A percentile compares a stretch with the other conserved stretches of the same genome.
Conservation (phyloP, 2,113 vertebrate genomes). For the Dermatemys mawii region DNA sequence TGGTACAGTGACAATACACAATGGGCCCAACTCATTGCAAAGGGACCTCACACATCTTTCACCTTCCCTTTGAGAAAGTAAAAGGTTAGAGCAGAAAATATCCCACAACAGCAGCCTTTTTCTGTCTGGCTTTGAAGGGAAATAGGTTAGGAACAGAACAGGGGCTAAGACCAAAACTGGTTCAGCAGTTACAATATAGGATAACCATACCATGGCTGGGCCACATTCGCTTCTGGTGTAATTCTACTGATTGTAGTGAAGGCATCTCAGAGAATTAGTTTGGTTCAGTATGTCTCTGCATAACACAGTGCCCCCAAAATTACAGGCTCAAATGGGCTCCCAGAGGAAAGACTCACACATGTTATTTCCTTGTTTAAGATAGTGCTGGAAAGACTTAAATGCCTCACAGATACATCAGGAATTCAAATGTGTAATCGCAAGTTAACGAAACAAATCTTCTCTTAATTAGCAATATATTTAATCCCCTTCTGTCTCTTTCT, state of each 20-base stretch:
- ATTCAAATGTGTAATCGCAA: not conserved
- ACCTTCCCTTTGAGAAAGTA: not conserved
- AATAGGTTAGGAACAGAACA: not conserved
- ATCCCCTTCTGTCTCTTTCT: not conserved
- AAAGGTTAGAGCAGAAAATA: not conserved
- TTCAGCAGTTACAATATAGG: not conserved
- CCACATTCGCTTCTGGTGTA: not conserved
- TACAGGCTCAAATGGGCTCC: not conserved
- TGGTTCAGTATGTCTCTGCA: not conserved
- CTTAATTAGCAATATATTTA: not conserved
- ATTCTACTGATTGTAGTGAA: not conserved
- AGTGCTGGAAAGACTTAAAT: not conserved
- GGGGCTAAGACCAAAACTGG: accelerated
- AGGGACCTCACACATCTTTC: not conserved
- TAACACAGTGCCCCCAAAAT: not conserved
- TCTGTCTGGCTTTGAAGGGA: not conserved
- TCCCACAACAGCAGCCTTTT: accelerated
- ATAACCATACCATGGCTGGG: not conserved
- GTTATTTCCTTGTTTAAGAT: not conserved
- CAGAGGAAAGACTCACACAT: not conserved
- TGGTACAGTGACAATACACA: not conserved
- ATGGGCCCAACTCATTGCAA: not conserved
- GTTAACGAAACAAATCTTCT: not conserved
- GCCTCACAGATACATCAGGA: not conserved
- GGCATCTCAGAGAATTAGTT: not conserved